phyloP scores from a whole-genome alignment of 2,113 vertebrate genomes.

The Camarhynchus parvulus region DNA sequence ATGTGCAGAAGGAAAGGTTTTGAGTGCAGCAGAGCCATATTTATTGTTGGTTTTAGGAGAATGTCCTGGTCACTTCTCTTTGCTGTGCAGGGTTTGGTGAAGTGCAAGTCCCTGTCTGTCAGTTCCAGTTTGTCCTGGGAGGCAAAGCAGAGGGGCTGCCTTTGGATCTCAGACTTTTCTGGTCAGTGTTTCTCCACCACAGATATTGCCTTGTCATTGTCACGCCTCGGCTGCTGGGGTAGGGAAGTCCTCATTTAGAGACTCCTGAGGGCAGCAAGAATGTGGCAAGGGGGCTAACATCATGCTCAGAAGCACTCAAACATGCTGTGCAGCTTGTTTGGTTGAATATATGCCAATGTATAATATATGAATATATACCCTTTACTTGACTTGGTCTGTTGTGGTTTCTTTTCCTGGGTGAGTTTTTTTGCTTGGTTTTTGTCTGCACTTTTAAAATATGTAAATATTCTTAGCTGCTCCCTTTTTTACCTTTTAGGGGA shows the following conservation, averaged over 20 bases:
- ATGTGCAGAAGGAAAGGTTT: neutral
- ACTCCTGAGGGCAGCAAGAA: neutral
- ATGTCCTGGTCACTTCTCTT: neutral
- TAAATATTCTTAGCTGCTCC: neutral
- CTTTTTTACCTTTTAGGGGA: neutral
- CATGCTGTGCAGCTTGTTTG: too few species aligned
- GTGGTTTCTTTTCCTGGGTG: neutral
- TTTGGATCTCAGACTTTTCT: neutral
- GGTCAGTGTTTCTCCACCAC: neutral
- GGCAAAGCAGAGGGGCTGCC: neutral
- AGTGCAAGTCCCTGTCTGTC: neutral
- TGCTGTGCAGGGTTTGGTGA: neutral
- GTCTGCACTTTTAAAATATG: neutral
- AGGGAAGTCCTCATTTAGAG: neutral
- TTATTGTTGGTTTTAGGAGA: neutral
- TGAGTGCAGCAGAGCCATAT: neutral
- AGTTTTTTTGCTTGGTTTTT: neutral
- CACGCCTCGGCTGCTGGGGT: fast-evolving
- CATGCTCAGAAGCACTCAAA: neutral
- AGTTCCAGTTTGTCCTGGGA: neutral
- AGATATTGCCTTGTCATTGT: neutral
- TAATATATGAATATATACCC: neutral
- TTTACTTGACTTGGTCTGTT: neutral
- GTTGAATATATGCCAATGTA: neutral
- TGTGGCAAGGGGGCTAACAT: neutral